Evolutionary conservation across 2,113 vertebrate species (phyloP).

Genomic region (Calidris pugnax): DNA sequence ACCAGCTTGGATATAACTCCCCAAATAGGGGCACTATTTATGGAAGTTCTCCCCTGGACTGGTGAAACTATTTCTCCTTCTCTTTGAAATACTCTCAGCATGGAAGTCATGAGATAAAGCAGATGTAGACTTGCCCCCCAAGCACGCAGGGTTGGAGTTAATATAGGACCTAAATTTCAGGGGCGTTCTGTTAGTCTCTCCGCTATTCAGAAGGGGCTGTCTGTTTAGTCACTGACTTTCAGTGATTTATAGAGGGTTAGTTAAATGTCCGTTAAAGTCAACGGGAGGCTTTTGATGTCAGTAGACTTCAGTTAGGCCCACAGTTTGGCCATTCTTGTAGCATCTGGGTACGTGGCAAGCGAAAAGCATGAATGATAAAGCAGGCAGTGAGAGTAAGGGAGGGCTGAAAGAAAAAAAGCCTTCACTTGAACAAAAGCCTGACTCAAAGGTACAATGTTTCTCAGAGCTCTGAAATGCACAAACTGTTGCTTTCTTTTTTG

Average conservation of each 20-base stretch:
- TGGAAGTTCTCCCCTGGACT: background rate
- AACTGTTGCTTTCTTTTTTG: constrained; percentile 14
- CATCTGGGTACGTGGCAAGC: background rate
- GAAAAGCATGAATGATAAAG: background rate
- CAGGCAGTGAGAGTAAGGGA: background rate
- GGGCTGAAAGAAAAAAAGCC: background rate
- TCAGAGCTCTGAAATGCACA: constrained; percentile 28
- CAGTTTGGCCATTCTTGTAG: background rate
- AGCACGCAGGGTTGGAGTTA: background rate
- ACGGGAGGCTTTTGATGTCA: constrained; percentile 19
- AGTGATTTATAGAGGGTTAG: constrained; percentile 16
- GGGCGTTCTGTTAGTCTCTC: background rate
- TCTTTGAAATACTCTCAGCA: background rate
- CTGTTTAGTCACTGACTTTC: background rate
- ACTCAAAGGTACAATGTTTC: background rate
- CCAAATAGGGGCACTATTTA: background rate
- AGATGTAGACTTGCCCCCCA: background rate
- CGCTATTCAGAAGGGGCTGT: background rate
- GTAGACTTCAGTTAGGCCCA: background rate
- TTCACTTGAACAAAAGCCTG: background rate
- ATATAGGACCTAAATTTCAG: background rate
- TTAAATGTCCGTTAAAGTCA: background rate
- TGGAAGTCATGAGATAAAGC: background rate
- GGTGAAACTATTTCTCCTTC: background rate
- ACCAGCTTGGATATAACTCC: background rate